These are phyloP conservation scores for Opisthograptis luteolata DNA, from an alignment of 2,888 invertebrate species.

Conservation along the genomic window DNA sequence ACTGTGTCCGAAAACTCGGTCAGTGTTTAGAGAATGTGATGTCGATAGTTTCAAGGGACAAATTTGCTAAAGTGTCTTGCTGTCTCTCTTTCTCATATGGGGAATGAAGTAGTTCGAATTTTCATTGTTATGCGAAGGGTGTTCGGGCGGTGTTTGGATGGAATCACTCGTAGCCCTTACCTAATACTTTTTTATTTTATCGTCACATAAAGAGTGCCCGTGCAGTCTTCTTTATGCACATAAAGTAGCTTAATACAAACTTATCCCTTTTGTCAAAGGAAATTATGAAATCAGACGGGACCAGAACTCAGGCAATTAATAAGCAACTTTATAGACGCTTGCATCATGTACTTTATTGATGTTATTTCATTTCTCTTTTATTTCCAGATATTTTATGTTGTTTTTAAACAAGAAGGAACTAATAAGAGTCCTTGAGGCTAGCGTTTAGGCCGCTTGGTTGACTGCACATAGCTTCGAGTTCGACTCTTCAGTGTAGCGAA, in stretches of 20 bases:
- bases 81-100: constrained; percentile 26
- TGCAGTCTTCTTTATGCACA: constrained; percentile 24
- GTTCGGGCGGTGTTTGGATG: constrained; percentile 29
- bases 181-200: constrained; percentile 38
- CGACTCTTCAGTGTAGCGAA: constrained; percentile 24
- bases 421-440: constrained; percentile 52
- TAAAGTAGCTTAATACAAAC: constrained; percentile 21
- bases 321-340: constrained; percentile 22
- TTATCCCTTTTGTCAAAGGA: constrained; percentile 2
- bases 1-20: constrained; percentile 20
- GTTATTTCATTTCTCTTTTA: constrained; percentile 20
- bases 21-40: no score
- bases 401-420: constrained; percentile 57
- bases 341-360: neutral
- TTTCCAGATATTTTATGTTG: constrained; percentile 54
- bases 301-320: no score
- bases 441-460: constrained; percentile 42
- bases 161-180: constrained; percentile 32
- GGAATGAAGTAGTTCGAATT: constrained; percentile 17
- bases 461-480: constrained; percentile 34
- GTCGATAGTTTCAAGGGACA: constrained; percentile 17
- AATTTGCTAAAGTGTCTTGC: constrained; percentile 26
- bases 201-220: constrained; percentile 23
- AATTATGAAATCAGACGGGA: constrained; percentile 3
- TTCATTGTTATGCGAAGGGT: constrained; percentile 40